Percentiles rank a stretch among this genome's conserved stretches.
Evolutionary conservation across 2,113 vertebrate species (phyloP).

Genomic region (Paramisgurnus dabryanus): DNA sequence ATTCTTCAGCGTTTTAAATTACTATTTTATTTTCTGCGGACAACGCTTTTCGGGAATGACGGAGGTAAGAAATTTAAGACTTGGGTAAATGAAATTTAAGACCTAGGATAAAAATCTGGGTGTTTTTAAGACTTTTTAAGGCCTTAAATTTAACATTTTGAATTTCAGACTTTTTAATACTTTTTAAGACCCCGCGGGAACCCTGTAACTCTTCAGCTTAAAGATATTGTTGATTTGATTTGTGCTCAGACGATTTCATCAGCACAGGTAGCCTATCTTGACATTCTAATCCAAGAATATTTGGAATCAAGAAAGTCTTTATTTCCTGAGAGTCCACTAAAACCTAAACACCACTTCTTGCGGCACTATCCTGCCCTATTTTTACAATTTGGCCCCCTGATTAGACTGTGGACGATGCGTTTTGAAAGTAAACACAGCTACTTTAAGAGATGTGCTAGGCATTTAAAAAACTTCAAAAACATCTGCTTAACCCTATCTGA

Average conservation of each 20-base stretch:
- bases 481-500: constrained; percentile 47
- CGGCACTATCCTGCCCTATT: neutral
- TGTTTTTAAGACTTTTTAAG: no score
- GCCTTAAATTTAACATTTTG: no score
- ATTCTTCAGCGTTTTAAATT: no score
- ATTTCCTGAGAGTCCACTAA: neutral
- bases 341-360: neutral
- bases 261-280: constrained; percentile 54
- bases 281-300: constrained; percentile 56
- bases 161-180: no score
- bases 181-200: no score
- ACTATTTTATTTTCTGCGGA: no score
- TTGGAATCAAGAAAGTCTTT: constrained; percentile 43
- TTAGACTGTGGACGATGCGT: constrained; percentile 32
- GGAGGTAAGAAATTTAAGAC: no score
- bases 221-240: constrained; percentile 45
- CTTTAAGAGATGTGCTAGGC: constrained; percentile 55
- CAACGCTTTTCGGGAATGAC: no score
- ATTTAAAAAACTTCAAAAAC: constrained; percentile 57
- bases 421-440: constrained; percentile 48
- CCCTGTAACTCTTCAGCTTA: constrained; percentile 33
- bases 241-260: constrained; percentile 43
- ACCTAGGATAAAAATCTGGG: no score
- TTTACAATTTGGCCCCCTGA: neutral
- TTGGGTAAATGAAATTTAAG: no score